These are phyloP conservation scores for Mus caroli DNA, from an alignment of 2,797 vertebrate species.

Conservation along the genomic window DNA sequence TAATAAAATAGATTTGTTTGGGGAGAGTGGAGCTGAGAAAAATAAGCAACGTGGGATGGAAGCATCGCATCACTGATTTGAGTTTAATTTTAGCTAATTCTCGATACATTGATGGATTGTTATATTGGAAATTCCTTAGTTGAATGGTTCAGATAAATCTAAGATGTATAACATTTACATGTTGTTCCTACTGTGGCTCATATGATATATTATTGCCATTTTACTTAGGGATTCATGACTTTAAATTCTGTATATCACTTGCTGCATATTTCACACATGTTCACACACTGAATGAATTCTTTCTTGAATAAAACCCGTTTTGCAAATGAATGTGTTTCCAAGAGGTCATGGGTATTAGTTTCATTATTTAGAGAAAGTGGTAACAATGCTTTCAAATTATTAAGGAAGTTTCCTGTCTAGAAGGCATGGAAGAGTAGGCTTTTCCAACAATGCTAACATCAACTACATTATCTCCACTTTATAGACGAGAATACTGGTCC, in stretches of 20 bases:
- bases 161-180: slow-evolving; percentile 15
- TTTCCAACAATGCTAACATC: neutral
- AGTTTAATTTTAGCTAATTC: slow-evolving; percentile 59
- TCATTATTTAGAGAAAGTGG: slow-evolving; percentile 38
- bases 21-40: neutral
- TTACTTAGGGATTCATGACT: neutral
- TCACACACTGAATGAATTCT: neutral
- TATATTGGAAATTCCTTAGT: slow-evolving; percentile 52
- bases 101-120: slow-evolving; percentile 56
- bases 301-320: slow-evolving; percentile 52
- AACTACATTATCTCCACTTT: slow-evolving; percentile 49
- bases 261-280: slow-evolving; percentile 25
- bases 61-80: slow-evolving; percentile 45
- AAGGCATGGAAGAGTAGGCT: neutral
- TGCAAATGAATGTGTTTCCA: slow-evolving; percentile 27
- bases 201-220: slow-evolving; percentile 29
- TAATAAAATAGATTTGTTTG: slow-evolving; percentile 47
- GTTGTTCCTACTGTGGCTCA: neutral
- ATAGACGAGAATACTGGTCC: slow-evolving; percentile 38
- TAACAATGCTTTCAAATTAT: slow-evolving; percentile 20
- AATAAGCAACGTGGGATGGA: slow-evolving; percentile 48
- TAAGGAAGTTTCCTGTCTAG: neutral
- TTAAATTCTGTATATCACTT: slow-evolving; percentile 24
- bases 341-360: neutral
- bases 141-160: slow-evolving; percentile 63